A percentile compares a stretch with the other conserved stretches of the same genome.
These are phyloP conservation scores for Plectrocnemia conspersa DNA, from an alignment of 1,140 invertebrate species.

Conservation along the genomic window DNA sequence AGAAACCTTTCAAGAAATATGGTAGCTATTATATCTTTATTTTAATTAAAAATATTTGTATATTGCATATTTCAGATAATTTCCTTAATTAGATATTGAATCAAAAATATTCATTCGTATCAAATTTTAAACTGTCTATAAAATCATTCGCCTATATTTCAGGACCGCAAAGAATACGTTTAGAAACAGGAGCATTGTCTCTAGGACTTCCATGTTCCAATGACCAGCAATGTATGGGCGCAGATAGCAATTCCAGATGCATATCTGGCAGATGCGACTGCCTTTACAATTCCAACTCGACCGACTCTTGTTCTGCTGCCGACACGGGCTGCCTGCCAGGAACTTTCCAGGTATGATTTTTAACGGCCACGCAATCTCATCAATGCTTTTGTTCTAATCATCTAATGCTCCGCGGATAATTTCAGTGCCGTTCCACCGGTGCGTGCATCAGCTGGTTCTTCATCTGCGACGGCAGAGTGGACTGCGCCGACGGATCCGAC, in stretches of 20 bases:
- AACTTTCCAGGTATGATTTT: conserved; percentile 70
- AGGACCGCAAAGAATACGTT: conserved; percentile 46
- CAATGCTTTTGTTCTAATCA: background rate
- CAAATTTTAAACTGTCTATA: conserved; percentile 1
- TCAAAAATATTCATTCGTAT: conserved; percentile 1
- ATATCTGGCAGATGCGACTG: conserved; percentile 79
- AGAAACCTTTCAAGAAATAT: conserved; percentile 32
- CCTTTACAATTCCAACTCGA: conserved; percentile 51
- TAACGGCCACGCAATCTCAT: background rate
- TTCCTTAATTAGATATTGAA: conserved; percentile 1
- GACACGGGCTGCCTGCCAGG: conserved; percentile 73
- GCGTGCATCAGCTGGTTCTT: conserved; percentile 87
- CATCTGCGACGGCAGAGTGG: conserved; percentile 85
- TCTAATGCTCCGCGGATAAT: conserved; percentile 7
- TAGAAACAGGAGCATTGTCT: conserved; percentile 59
- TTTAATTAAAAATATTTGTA: background rate
- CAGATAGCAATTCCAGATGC: conserved; percentile 74
- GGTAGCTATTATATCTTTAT: conserved; percentile 15
- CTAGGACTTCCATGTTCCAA: conserved; percentile 70
- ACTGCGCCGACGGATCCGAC: conserved; percentile 81
- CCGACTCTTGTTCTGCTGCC: conserved; percentile 60
- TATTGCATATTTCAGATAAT: background rate
- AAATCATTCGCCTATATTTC: conserved; percentile 24
- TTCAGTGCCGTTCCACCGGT: conserved; percentile 72
- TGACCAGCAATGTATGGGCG: conserved; percentile 71